phyloP scores from a whole-genome alignment of 2,113 vertebrate genomes.

The Eptesicus fuscus region DNA sequence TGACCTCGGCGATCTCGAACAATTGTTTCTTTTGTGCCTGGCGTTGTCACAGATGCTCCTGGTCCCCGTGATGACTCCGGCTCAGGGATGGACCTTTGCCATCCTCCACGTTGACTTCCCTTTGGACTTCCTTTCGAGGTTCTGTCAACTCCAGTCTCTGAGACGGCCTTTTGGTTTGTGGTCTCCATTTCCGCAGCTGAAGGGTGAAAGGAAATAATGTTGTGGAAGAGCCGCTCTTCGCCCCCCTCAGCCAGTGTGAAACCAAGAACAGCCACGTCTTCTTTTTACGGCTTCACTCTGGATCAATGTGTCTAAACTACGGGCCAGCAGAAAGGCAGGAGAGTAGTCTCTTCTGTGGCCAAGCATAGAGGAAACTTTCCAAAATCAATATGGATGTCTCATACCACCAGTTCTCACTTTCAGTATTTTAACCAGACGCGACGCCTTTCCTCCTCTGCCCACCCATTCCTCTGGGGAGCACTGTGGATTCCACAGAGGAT shows the following conservation, averaged over 20 bases:
- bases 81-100: background rate
- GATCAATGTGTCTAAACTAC: background rate
- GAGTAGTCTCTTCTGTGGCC: background rate
- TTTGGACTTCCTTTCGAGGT: background rate
- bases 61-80: background rate
- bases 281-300: background rate
- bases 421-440: background rate
- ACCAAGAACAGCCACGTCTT: background rate
- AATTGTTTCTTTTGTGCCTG: background rate
- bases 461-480: background rate
- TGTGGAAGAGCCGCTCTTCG: background rate
- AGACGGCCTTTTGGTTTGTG: rapidly evolving
- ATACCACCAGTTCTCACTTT: background rate
- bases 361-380: background rate
- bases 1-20: background rate
- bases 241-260: background rate
- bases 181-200: background rate
- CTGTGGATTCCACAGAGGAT: background rate
- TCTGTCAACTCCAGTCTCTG: background rate
- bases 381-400: background rate
- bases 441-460: background rate
- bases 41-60: background rate
- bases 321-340: background rate
- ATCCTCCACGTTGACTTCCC: background rate
- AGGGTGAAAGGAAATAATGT: background rate